Conservation (phyloP, 2,113 vertebrate species). For the Siniperca knerii region DNA sequence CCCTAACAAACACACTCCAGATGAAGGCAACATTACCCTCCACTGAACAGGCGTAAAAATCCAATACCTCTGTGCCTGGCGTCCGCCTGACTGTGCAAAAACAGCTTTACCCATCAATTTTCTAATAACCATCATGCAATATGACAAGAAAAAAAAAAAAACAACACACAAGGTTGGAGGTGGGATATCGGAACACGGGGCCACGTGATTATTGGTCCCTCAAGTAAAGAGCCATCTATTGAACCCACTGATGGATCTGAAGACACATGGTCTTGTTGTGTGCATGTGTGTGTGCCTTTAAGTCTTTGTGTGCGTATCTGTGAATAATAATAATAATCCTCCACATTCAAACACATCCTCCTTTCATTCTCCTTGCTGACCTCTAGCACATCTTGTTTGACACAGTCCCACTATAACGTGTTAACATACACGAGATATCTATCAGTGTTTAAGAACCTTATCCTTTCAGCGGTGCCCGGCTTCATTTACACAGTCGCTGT, state of each 20-base stretch:
- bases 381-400: neutral
- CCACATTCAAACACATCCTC: neutral
- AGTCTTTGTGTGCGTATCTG: neutral
- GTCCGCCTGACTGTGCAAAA: slow-evolving; percentile 61
- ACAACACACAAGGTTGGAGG: slow-evolving; percentile 17
- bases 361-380: slow-evolving; percentile 17
- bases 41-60: slow-evolving; percentile 66
- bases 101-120: slow-evolving; percentile 67
- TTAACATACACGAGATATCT: neutral
- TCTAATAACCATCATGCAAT: slow-evolving; percentile 59
- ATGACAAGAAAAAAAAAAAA: slow-evolving; percentile 37
- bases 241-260: slow-evolving; percentile 60
- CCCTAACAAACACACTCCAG: slow-evolving; percentile 35
- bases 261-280: slow-evolving; percentile 38
- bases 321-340: slow-evolving; percentile 26
- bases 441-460: slow-evolving; percentile 4
- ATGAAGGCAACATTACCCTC: slow-evolving; percentile 63
- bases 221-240: slow-evolving; percentile 49
- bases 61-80: slow-evolving; percentile 52
- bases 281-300: neutral
- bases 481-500: slow-evolving; percentile 24
- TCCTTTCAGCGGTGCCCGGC: neutral
- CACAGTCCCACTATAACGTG: neutral
- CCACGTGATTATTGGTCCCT: slow-evolving; percentile 58
- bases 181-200: slow-evolving; percentile 6